Evolutionary conservation across 2,113 vertebrate genomes (phyloP).

Genomic region (Vulpes lagopus): DNA sequence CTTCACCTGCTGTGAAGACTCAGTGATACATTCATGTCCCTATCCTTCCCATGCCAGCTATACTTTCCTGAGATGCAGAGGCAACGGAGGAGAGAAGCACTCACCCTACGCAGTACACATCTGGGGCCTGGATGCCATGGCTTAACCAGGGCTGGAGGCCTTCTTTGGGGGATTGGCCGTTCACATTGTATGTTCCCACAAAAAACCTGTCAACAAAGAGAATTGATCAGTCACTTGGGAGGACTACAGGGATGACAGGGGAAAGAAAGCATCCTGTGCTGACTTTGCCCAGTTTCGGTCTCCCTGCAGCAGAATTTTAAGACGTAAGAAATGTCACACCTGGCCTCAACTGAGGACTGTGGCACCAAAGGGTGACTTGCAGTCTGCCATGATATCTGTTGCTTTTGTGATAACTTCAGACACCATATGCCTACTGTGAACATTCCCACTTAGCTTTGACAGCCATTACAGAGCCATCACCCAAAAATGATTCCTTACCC

Average conservation of each 20-base stretch:
- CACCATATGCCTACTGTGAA: neutral
- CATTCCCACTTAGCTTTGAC: neutral
- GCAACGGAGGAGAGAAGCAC: constrained; percentile 47
- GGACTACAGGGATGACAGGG: neutral
- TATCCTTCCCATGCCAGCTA: neutral
- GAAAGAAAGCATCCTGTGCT: neutral
- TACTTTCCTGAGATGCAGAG: neutral
- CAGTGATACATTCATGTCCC: neutral
- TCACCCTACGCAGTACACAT: constrained; percentile 97
- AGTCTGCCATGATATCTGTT: neutral
- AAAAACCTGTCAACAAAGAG: constrained; percentile 91
- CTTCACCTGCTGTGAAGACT: neutral
- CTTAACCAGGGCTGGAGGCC: constrained; percentile 94
- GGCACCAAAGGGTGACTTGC: neutral
- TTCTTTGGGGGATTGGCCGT: constrained; percentile 94
- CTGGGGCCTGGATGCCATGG: constrained; percentile 90
- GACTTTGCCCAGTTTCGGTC: neutral
- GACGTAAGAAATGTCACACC: neutral
- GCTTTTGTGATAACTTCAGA: neutral
- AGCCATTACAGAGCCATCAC: neutral
- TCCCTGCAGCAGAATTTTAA: neutral
- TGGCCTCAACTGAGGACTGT: neutral
- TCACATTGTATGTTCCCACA: constrained; percentile 97
- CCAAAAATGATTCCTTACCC: neutral
- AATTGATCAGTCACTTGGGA: constrained; percentile 13